These are phyloP conservation scores for Lepidurus arcticus DNA, from an alignment of 1,140 invertebrate species.

Conservation along the genomic window DNA sequence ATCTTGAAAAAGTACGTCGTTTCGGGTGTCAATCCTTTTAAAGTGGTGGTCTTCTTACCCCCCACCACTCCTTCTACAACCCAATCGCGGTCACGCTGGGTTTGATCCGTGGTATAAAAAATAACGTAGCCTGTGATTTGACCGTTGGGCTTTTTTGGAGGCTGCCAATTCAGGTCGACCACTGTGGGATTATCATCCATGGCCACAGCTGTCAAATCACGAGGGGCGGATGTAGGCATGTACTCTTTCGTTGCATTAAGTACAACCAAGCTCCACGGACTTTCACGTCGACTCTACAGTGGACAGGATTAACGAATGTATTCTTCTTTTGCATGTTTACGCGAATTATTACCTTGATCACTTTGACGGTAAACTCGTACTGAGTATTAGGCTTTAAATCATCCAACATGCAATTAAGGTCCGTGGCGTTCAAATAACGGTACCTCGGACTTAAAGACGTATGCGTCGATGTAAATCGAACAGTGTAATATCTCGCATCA, in stretches of 20 bases:
- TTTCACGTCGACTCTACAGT: constrained; percentile 56
- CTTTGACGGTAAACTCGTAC: too few relatives aligned
- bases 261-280: constrained; percentile 88
- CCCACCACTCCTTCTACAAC: constrained; percentile 74
- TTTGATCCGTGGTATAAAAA: constrained; percentile 80
- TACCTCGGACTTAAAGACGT: too few relatives aligned
- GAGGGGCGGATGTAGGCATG: constrained; percentile 53
- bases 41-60: constrained; percentile 70
- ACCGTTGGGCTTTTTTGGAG: constrained; percentile 81
- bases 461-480: too few relatives aligned
- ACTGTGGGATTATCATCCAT: constrained; percentile 61
- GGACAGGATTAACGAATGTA: too few relatives aligned
- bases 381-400: too few relatives aligned
- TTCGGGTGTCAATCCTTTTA: constrained; percentile 70
- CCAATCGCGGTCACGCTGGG: constrained; percentile 74
- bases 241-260: constrained; percentile 81
- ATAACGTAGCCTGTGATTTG: constrained; percentile 85
- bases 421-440: too few relatives aligned
- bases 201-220: constrained; percentile 71
- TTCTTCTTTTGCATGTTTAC: too few relatives aligned
- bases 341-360: too few relatives aligned
- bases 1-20: constrained; percentile 94
- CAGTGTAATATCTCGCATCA: too few relatives aligned
- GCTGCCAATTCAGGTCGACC: constrained; percentile 77
- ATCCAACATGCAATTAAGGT: too few relatives aligned